Evolutionary conservation across 2,797 vertebrate species (phyloP).

Genomic region (Spinibarbus caldwelli): DNA sequence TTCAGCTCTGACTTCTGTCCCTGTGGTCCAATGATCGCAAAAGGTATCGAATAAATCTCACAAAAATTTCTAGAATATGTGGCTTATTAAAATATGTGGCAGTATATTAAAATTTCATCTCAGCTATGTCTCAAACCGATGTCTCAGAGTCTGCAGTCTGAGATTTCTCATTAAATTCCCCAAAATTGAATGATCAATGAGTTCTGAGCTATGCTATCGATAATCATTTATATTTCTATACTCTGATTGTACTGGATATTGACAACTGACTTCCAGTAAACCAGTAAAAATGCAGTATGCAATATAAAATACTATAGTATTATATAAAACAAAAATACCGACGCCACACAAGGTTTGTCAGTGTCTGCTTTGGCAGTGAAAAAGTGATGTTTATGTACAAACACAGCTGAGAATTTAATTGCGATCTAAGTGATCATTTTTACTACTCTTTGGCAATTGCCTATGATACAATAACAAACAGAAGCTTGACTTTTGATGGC

Average conservation of each 20-base stretch:
- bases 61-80: not conserved
- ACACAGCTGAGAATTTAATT: conserved; percentile 79
- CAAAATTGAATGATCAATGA: not conserved
- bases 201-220: not conserved
- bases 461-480: conserved; percentile 38
- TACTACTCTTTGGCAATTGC: conserved; percentile 74
- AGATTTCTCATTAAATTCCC: not conserved
- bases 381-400: conserved; percentile 77
- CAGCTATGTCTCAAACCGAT: not conserved
- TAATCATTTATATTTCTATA: too few relatives aligned
- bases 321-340: not conserved
- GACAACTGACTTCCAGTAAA: not conserved
- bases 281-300: too few relatives aligned
- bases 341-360: conserved; percentile 67
- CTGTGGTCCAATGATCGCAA: not conserved
- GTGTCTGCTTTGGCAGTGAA: conserved; percentile 66
- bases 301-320: not conserved
- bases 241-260: too few relatives aligned
- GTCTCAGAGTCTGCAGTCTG: too few relatives aligned
- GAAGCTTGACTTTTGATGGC: conserved; percentile 14
- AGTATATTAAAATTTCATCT: too few relatives aligned
- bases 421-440: conserved; percentile 71
- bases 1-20: not conserved
- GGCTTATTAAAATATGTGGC: not conserved
- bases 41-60: not conserved